phyloP scores from a whole-genome alignment of 2,888 invertebrate species.

The Mythimna ferrago region DNA sequence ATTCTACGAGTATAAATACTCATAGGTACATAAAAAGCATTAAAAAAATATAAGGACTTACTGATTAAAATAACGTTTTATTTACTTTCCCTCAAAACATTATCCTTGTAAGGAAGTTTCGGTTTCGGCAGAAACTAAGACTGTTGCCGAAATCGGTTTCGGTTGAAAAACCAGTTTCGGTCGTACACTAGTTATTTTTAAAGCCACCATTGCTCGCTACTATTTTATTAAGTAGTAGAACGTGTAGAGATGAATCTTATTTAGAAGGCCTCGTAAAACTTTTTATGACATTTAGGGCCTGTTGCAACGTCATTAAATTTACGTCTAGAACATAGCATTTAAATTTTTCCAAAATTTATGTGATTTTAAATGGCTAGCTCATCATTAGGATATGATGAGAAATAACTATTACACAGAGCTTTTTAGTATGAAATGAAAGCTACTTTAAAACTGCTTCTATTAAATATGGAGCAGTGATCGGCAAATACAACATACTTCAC shows the following conservation, averaged over 20 bases:
- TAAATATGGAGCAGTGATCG: constrained; percentile 13
- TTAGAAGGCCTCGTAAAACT: constrained; percentile 43
- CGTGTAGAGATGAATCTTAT: constrained; percentile 35
- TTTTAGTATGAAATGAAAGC: neutral
- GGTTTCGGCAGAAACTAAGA: no score
- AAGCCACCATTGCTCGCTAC: neutral
- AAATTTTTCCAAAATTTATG: neutral
- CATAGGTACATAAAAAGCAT: no score
- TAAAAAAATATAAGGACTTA: no score
- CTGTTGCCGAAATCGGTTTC: no score
- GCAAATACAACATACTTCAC: constrained; percentile 8
- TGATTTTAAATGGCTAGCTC: constrained; percentile 19
- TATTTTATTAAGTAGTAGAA: constrained; percentile 22
- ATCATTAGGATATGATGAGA: neutral
- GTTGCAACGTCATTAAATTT: constrained; percentile 7
- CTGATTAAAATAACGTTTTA: no score
- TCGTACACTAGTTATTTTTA: constrained; percentile 1
- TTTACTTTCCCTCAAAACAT: no score
- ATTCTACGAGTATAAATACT: no score
- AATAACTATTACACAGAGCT: neutral
- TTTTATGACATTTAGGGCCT: constrained; percentile 41
- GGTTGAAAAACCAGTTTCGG: no score
- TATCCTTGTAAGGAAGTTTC: no score
- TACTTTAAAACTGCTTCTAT: neutral
- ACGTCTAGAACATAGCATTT: constrained; percentile 18